phyloP scores from a whole-genome alignment of 2,113 vertebrate genomes.

The Brachyhypopomus occidentalis region DNA sequence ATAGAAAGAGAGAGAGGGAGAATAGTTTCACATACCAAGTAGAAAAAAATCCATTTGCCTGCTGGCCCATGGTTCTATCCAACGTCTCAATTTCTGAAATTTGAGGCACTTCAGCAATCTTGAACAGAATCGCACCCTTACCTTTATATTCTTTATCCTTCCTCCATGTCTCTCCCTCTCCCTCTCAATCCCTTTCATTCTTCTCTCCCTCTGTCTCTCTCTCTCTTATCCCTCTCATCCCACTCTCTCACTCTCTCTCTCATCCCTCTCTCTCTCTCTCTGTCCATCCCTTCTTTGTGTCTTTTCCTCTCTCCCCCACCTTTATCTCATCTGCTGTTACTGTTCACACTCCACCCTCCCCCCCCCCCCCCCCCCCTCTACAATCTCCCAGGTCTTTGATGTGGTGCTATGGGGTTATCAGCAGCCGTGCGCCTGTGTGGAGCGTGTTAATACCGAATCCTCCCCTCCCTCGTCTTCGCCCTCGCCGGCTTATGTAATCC shows the following conservation, averaged over 20 bases:
- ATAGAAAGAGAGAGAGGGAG: slow-evolving; percentile 8
- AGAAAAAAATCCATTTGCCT: slow-evolving; percentile 43
- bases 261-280: not conserved
- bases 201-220: not conserved
- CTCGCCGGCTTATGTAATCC: slow-evolving; percentile 26
- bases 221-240: not conserved
- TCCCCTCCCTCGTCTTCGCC: not conserved
- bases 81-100: slow-evolving; percentile 50
- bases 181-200: not conserved
- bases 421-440: slow-evolving; percentile 32
- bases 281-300: not conserved
- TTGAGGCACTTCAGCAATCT: not conserved
- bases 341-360: not conserved
- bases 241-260: slow-evolving; percentile 5
- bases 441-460: not conserved
- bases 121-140: not conserved
- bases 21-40: slow-evolving; percentile 24
- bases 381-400: slow-evolving; percentile 10
- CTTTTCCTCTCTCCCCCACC: not conserved
- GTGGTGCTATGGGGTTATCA: slow-evolving; percentile 12
- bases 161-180: not conserved
- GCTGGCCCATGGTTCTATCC: slow-evolving; percentile 27
- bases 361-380: not conserved
- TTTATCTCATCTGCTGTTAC: not conserved
- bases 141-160: not conserved